Percentiles rank a stretch among this genome's conserved stretches.
Conservation (phyloP, 2,888 invertebrate species). For the Periphyllus acericola region DNA sequence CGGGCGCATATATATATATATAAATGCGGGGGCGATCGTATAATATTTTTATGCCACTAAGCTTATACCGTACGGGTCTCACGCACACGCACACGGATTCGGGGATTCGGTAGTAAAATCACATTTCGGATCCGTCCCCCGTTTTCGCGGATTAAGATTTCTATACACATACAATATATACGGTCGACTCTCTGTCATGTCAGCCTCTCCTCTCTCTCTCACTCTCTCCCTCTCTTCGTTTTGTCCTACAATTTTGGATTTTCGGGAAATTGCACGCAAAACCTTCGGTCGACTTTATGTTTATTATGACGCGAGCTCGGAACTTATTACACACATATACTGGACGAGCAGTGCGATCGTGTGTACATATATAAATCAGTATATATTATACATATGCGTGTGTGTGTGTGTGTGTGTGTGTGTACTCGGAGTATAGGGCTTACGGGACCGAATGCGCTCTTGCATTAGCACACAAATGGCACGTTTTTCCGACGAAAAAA, state of each 20-base stretch:
- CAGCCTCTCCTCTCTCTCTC: neutral
- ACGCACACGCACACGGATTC: neutral
- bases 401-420: too few relatives aligned
- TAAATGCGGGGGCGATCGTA: conserved; percentile 34
- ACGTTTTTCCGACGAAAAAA: conserved; percentile 29
- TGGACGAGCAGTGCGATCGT: neutral
- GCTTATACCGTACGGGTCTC: conserved; percentile 11
- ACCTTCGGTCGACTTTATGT: conserved; percentile 14
- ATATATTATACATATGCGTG: too few relatives aligned
- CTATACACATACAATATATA: neutral
- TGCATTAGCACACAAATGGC: conserved; percentile 29
- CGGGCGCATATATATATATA: neutral
- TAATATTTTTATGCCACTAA: conserved; percentile 56
- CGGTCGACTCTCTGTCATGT: neutral
- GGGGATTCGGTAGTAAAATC: conserved; percentile 51
- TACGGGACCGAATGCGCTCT: neutral
- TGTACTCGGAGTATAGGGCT: neutral
- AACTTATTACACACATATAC: neutral
- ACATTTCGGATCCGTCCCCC: conserved; percentile 43
- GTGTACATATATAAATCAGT: neutral
- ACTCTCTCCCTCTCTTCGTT: neutral
- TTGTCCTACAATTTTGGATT: conserved; percentile 21
- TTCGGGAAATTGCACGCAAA: conserved; percentile 12
- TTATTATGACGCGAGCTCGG: conserved; percentile 20
- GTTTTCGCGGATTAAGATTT: conserved; percentile 46